phyloP scores from a whole-genome alignment of 2,113 vertebrate genomes.

The Lepisosteus oculatus region DNA sequence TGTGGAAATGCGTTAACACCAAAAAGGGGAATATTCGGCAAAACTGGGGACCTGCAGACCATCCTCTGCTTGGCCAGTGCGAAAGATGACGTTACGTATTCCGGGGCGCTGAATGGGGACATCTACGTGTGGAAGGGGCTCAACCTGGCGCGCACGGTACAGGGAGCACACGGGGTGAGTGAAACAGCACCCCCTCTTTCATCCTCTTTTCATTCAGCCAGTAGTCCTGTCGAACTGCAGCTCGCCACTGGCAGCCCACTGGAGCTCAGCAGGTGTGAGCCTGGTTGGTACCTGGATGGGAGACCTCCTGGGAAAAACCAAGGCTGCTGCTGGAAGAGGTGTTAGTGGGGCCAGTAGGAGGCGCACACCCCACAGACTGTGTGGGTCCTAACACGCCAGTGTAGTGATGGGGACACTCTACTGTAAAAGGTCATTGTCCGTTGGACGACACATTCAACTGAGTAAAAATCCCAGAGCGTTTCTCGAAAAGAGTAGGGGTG shows the following conservation, averaged over 20 bases:
- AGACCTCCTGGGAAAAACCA: background rate
- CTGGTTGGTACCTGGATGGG: too few relatives aligned
- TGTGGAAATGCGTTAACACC: conserved; percentile 93
- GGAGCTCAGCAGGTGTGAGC: too few relatives aligned
- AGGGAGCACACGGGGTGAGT: conserved; percentile 93
- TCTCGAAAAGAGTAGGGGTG: too few relatives aligned
- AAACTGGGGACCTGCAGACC: conserved; percentile 93
- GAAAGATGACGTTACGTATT: conserved; percentile 91
- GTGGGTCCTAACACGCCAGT: too few relatives aligned
- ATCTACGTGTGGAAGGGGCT: conserved; percentile 94
- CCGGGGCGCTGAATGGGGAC: conserved; percentile 93
- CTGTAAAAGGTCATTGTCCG: too few relatives aligned
- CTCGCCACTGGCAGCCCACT: too few relatives aligned
- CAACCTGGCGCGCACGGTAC: conserved; percentile 79
- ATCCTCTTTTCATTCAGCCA: background rate
- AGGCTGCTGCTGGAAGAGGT: background rate
- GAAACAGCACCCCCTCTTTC: background rate
- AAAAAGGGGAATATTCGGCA: conserved; percentile 92
- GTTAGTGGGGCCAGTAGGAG: too few relatives aligned
- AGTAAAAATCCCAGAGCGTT: too few relatives aligned
- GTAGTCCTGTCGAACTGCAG: too few relatives aligned
- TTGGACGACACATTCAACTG: too few relatives aligned
- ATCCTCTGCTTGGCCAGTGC: conserved; percentile 90
- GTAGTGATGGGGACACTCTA: too few relatives aligned
- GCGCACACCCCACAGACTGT: too few relatives aligned